These are phyloP conservation scores for Furcifer pardalis DNA, from an alignment of 2,797 vertebrate species.

Conservation along the genomic window DNA sequence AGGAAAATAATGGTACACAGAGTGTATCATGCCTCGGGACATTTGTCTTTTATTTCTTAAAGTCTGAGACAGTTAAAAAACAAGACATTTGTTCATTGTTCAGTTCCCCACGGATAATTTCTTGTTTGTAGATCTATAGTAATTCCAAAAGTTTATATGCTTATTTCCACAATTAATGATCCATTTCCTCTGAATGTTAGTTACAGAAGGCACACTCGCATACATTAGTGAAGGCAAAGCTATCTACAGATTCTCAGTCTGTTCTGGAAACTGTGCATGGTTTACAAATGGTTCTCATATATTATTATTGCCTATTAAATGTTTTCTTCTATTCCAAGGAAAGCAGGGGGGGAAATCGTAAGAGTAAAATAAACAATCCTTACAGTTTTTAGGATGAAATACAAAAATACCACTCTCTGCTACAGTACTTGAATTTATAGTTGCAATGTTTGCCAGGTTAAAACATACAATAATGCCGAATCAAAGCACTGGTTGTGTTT, in stretches of 20 bases:
- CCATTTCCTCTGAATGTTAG: background rate
- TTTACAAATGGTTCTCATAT: background rate
- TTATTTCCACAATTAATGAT: background rate
- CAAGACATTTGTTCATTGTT: background rate
- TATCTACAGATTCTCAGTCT: background rate
- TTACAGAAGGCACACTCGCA: background rate
- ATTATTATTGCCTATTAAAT: background rate
- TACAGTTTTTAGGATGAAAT: background rate
- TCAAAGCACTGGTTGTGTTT: background rate
- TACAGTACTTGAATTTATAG: background rate
- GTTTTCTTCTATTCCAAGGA: background rate
- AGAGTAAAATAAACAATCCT: background rate
- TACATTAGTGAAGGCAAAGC: background rate
- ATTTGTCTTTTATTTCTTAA: background rate
- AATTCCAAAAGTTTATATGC: background rate
- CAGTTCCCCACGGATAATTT: background rate
- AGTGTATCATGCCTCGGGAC: background rate
- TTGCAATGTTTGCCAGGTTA: background rate
- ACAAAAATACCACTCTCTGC: background rate
- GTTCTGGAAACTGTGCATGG: background rate
- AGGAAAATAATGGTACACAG: background rate
- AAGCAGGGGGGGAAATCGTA: background rate
- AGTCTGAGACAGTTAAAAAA: no score
- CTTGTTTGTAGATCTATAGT: constrained; percentile 8
- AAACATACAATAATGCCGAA: background rate